phyloP scores from a whole-genome alignment of 2,113 vertebrate species.

The Fulmarus glacialis region DNA sequence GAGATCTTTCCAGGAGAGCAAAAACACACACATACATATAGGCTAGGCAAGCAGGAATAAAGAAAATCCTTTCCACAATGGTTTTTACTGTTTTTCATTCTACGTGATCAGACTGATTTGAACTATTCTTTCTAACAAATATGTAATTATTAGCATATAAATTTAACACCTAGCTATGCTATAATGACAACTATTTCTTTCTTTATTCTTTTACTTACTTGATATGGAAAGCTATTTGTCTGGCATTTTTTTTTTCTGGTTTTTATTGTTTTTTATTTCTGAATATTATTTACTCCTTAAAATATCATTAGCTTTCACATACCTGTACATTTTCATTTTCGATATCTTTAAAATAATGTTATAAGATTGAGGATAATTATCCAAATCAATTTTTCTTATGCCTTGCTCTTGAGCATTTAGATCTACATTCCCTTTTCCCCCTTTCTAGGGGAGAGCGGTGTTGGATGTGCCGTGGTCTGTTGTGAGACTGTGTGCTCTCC shows the following conservation, averaged over 20 bases:
- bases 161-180: background rate
- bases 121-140: background rate
- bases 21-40: background rate
- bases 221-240: background rate
- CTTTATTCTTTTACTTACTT: background rate
- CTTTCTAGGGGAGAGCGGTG: background rate
- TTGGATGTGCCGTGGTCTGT: fast-evolving
- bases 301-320: background rate
- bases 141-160: constrained; percentile 15
- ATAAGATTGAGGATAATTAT: background rate
- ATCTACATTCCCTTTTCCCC: fast-evolving
- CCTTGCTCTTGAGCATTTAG: background rate
- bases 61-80: constrained; percentile 25
- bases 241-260: background rate
- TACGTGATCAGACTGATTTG: background rate
- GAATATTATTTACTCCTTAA: background rate
- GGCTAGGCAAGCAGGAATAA: constrained; percentile 4
- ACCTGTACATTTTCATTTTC: background rate
- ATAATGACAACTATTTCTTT: background rate
- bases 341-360: background rate
- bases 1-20: background rate
- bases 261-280: background rate
- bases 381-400: background rate
- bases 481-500: fast-evolving
- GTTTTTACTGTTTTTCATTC: background rate